Evolutionary conservation across 1,140 invertebrate genomes (phyloP).

Genomic region (Thereuonema tuberculata): DNA sequence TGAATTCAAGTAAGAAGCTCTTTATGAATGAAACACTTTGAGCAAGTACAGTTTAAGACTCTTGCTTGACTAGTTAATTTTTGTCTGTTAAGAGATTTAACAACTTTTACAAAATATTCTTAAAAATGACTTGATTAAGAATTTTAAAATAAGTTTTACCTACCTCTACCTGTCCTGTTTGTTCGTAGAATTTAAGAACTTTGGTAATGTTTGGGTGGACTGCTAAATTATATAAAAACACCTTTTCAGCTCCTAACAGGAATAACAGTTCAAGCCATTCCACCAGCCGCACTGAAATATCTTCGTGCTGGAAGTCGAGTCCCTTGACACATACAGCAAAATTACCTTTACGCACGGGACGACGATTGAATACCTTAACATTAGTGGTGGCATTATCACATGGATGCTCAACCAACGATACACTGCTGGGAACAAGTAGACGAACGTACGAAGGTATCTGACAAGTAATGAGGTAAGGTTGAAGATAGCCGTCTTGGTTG

Average conservation of each 20-base stretch:
- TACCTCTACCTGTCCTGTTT: conserved; percentile 60
- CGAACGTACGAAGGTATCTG: conserved; percentile 43
- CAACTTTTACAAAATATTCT: no score
- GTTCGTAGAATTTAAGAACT: conserved; percentile 65
- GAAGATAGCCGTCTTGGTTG: conserved; percentile 78
- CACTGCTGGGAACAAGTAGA: conserved; percentile 56
- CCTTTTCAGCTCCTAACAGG: conserved; percentile 76
- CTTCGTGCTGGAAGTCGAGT: conserved; percentile 74
- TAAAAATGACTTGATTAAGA: no score
- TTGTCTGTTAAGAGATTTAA: no score
- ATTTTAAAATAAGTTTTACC: no score
- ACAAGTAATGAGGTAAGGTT: conserved; percentile 80
- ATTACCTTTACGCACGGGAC: conserved; percentile 44
- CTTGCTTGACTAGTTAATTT: no score
- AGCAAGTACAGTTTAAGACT: no score
- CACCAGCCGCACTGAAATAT: conserved; percentile 70
- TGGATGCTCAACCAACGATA: conserved; percentile 71
- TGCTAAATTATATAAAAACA: conserved; percentile 82
- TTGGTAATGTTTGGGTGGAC: conserved; percentile 83
- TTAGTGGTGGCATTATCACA: conserved; percentile 53
- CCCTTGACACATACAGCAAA: conserved; percentile 92
- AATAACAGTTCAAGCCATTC: conserved; percentile 87
- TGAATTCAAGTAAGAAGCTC: no score
- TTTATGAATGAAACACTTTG: no score
- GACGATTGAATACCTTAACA: conserved; percentile 46